Evolutionary conservation across 2,888 invertebrate genomes (phyloP).

Genomic region (Encarsia formosa): DNA sequence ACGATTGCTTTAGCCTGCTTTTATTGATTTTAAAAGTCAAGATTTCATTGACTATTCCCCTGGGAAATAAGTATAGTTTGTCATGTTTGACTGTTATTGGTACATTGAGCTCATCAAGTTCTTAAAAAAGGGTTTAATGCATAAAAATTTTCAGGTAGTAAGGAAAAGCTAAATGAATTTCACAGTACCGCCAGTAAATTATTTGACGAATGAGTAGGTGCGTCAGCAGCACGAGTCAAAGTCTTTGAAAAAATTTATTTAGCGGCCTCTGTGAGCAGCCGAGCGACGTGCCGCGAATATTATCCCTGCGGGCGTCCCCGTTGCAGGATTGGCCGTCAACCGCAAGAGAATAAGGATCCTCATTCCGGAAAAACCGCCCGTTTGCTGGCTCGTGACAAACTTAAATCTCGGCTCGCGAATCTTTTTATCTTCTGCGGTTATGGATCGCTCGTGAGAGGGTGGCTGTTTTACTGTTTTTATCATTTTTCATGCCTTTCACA

Average conservation of each 20-base stretch:
- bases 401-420: conserved; percentile 5
- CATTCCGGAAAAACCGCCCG: too few relatives aligned
- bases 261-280: neutral
- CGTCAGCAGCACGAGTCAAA: too few relatives aligned
- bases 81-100: neutral
- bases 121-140: neutral
- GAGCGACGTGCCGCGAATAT: conserved; percentile 15
- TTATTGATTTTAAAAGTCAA: too few relatives aligned
- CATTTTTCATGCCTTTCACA: neutral
- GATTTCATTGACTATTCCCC: too few relatives aligned
- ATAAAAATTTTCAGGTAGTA: neutral
- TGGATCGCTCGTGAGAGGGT: neutral
- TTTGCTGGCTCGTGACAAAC: too few relatives aligned
- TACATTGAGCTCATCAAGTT: neutral
- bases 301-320: neutral
- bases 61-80: neutral
- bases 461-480: neutral
- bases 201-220: neutral
- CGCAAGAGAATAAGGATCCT: conserved; percentile 11
- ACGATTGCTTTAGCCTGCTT: too few relatives aligned
- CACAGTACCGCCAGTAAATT: neutral
- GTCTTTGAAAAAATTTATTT: conserved; percentile 9
- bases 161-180: neutral
- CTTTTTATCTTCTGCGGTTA: neutral
- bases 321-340: too few relatives aligned